Percentiles rank a stretch among this genome's conserved stretches.
Evolutionary conservation across 1,140 invertebrate species (phyloP).

Genomic region (Drosophila arawakana): DNA sequence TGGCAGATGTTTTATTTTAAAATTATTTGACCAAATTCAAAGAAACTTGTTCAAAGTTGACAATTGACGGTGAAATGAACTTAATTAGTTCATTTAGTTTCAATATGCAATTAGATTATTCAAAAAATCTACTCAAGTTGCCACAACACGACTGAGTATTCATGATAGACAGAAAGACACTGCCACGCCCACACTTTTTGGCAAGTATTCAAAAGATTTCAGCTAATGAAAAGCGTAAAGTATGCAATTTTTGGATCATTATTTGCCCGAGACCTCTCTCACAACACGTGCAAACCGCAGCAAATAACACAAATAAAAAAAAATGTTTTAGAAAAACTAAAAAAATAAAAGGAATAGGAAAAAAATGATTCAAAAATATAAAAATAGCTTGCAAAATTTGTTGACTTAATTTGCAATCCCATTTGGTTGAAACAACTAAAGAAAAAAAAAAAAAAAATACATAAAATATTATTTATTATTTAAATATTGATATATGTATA

Average conservation of each 20-base stretch:
- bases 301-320: slow-evolving; percentile 25
- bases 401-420: slow-evolving; percentile 56
- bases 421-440: slow-evolving; percentile 54
- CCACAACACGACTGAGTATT: slow-evolving; percentile 26
- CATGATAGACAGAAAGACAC: slow-evolving; percentile 29
- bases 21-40: slow-evolving; percentile 25
- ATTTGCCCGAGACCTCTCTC: slow-evolving; percentile 36
- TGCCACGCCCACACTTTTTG: slow-evolving; percentile 51
- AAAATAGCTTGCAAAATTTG: slow-evolving; percentile 45
- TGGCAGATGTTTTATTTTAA: slow-evolving; percentile 32
- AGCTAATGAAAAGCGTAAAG: slow-evolving; percentile 19
- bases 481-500: slow-evolving; percentile 50
- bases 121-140: slow-evolving; percentile 31
- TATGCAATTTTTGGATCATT: slow-evolving; percentile 49
- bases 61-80: background rate
- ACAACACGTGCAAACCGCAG: slow-evolving; percentile 47
- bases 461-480: slow-evolving; percentile 45
- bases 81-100: slow-evolving; percentile 8
- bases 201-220: slow-evolving; percentile 43
- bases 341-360: slow-evolving; percentile 12
- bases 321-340: slow-evolving; percentile 45
- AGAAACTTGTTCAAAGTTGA: slow-evolving; percentile 2
- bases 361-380: slow-evolving; percentile 1
- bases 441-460: slow-evolving; percentile 46
- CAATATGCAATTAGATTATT: slow-evolving; percentile 8